phyloP scores from a whole-genome alignment of 1,140 invertebrate genomes.

The Eufriesea mexicana region DNA sequence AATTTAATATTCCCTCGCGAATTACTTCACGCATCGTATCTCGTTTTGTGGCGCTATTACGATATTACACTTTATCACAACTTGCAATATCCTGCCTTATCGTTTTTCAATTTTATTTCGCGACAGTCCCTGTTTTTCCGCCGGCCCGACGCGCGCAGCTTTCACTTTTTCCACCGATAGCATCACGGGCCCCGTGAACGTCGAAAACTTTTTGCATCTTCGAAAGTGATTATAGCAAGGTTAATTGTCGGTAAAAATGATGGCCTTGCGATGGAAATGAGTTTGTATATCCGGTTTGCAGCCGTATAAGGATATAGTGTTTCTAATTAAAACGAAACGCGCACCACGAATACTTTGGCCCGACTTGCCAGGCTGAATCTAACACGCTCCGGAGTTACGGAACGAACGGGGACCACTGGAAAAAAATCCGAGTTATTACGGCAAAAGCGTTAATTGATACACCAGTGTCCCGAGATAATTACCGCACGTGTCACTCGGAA shows the following conservation, averaged over 20 bases:
- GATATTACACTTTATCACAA: neutral
- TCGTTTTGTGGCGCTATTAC: too few species aligned
- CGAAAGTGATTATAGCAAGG: neutral
- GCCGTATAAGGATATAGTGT: neutral
- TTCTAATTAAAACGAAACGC: neutral
- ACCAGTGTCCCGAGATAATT: too few species aligned
- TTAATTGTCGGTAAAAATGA: neutral
- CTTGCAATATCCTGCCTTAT: neutral
- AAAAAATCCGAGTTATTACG: too few species aligned
- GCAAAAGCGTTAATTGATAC: too few species aligned
- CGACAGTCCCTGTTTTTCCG: too few species aligned
- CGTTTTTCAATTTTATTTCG: too few species aligned
- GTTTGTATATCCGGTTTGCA: neutral
- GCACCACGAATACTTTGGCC: too few species aligned
- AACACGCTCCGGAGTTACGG: neutral
- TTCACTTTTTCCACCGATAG: neutral
- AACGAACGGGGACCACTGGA: too few species aligned
- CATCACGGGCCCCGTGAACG: too few species aligned
- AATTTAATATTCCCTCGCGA: too few species aligned
- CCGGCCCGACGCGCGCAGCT: neutral
- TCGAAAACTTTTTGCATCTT: neutral
- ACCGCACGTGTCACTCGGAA: too few species aligned
- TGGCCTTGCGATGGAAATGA: neutral
- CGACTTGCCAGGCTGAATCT: neutral
- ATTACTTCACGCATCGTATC: too few species aligned